Conservation (phyloP, 2,797 vertebrate genomes). For the Bryconaethiops microstoma region DNA sequence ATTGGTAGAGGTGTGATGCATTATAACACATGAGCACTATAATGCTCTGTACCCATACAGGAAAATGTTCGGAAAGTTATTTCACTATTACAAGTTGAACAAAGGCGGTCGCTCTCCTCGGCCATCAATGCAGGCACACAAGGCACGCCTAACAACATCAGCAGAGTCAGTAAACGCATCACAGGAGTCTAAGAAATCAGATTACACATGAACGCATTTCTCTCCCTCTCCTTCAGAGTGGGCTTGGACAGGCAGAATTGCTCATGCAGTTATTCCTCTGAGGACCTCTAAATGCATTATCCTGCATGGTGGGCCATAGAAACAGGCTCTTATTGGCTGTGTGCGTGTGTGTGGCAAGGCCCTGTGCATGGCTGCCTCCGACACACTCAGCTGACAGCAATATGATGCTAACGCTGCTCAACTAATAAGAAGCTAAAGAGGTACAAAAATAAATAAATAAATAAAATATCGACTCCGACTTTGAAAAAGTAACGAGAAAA, state of each 20-base stretch:
- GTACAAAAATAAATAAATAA: no score
- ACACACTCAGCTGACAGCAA: slow-evolving; percentile 34
- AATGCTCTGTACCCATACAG: not conserved
- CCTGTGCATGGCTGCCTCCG: slow-evolving; percentile 35
- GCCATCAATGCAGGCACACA: not conserved
- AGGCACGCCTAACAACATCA: slow-evolving; percentile 22
- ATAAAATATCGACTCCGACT: no score
- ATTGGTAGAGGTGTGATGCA: not conserved
- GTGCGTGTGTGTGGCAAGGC: slow-evolving; percentile 21
- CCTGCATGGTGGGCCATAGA: slow-evolving; percentile 38
- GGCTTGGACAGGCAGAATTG: slow-evolving; percentile 19
- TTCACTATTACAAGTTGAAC: not conserved
- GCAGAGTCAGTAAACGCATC: slow-evolving; percentile 25
- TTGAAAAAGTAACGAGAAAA: no score
- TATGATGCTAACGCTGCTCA: no score
- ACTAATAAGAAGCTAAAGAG: no score
- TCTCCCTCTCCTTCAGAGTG: slow-evolving; percentile 25
- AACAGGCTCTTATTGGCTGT: slow-evolving; percentile 40
- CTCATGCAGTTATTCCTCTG: slow-evolving; percentile 44
- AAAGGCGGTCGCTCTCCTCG: not conserved
- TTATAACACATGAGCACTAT: not conserved
- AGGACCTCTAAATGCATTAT: slow-evolving; percentile 55
- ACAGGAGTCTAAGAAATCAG: slow-evolving; percentile 27
- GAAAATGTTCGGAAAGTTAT: not conserved
- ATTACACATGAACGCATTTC: slow-evolving; percentile 40